Conservation (phyloP, 2,113 vertebrate species). For the Leiothrix lutea region DNA sequence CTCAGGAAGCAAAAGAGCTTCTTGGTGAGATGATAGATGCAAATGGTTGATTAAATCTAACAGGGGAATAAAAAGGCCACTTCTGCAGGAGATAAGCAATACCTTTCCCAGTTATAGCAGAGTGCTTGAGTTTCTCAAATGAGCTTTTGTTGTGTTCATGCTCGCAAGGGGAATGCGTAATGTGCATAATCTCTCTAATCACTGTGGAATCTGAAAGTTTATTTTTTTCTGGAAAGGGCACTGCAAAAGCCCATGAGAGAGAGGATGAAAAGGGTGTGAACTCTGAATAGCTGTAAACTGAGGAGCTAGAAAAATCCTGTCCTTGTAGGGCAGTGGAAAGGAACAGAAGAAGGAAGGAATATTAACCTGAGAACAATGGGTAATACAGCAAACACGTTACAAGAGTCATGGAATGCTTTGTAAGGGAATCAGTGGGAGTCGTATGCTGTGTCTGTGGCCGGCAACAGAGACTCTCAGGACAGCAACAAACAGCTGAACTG, state of each 20-base stretch:
- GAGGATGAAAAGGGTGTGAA: slow-evolving; percentile 23
- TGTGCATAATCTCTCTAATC: slow-evolving; percentile 22
- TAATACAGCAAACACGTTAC: not conserved
- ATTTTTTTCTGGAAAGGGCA: slow-evolving; percentile 37
- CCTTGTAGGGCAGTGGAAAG: not conserved
- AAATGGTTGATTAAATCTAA: not conserved
- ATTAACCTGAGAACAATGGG: not conserved
- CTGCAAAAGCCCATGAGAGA: not conserved
- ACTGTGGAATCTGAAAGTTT: not conserved
- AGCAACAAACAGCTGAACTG: not conserved
- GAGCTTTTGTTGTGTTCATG: not conserved
- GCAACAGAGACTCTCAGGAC: not conserved
- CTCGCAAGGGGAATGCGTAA: slow-evolving; percentile 1
- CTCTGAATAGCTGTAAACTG: not conserved
- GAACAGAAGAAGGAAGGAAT: not conserved
- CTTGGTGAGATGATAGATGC: not conserved
- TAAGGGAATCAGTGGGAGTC: not conserved
- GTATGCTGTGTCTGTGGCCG: not conserved
- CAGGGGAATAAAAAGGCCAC: not conserved
- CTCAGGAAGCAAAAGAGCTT: not conserved
- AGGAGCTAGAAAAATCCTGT: not conserved
- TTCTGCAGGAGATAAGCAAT: not conserved
- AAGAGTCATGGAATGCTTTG: not conserved
- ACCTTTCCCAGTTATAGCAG: not conserved
- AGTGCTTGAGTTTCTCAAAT: not conserved